Evolutionary conservation across 2,888 invertebrate genomes (phyloP), one percentile per base, ranked within the genome.

Genomic region (Apeira syringaria): DNA sequence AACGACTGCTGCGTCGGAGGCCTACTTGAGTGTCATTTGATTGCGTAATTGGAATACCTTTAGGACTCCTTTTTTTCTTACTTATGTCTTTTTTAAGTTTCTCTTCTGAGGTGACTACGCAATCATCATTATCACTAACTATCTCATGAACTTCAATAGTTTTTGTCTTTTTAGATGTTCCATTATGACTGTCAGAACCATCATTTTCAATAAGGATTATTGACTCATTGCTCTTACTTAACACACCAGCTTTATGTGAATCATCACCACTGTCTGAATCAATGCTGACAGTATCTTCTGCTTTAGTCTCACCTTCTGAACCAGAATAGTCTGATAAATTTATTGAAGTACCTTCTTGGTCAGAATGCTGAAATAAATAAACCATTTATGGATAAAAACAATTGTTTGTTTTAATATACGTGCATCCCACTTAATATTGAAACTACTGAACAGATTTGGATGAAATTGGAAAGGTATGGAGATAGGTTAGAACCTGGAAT

Each of bases 71-170:
- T 56, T 51, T 29, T 53, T 38, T 54, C 6, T 24, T 18, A 4
- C 2, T 15, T 4, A 2, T 4, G 15, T 2, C 4, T 15, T 2
- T 15, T 15, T 15, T 27, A 5, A 15, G 7, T 40, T 43, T 43
- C 13, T 25, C 70, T 47, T 80, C 74, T 31, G 53, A 57, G 54
- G 69, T 89, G 74, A 73, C 26, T 0, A 70, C 56, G 65, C 67
- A 68, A 52, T 91, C 38, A 18, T 40, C 42, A 25, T 43, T 36
- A 17, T 87, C 90, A 69, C 81, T 85, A 8, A 68, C 51, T 46
- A 85, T 80, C 62, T 87, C 86, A 35, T 84, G 80, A 13, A 83
- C 75, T 56, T 90, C 91, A 22, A 74, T 63, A 49, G 61, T 79
- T 35, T 64, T 56, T 2, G n/a, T n/a, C n/a, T n/a, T n/a, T n/a